Conservation (phyloP, 1,140 invertebrate genomes). For the Trachymyrmex septentrionalis region DNA sequence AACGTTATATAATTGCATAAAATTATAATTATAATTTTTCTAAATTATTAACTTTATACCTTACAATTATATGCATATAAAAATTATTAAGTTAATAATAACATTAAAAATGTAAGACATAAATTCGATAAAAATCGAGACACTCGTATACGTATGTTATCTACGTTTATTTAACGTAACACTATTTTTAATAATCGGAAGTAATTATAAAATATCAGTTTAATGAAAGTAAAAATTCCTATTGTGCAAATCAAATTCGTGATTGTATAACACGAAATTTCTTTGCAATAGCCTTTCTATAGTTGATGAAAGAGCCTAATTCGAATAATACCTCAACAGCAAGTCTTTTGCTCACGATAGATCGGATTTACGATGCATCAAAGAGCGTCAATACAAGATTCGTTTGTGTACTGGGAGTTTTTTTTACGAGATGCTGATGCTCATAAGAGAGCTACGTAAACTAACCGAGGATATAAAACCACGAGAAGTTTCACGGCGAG, state of each 20-base stretch:
- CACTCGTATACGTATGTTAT: background rate
- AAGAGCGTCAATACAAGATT: conserved; percentile 26
- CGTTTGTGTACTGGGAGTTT: conserved; percentile 20
- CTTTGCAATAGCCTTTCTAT: background rate
- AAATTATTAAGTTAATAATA: conserved; percentile 10
- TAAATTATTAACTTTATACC: background rate
- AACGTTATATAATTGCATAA: too few species aligned
- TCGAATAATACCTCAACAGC: background rate
- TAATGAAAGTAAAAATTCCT: background rate
- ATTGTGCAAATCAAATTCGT: background rate
- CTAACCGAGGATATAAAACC: conserved; percentile 4
- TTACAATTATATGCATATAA: background rate
- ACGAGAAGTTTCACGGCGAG: background rate
- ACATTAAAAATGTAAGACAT: background rate
- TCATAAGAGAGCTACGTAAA: conserved; percentile 24
- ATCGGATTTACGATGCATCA: conserved; percentile 20
- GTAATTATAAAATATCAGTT: background rate
- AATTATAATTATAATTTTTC: too few species aligned
- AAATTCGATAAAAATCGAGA: conserved; percentile 5
- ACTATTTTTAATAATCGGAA: background rate
- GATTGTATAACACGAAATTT: background rate
- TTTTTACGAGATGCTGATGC: conserved; percentile 46
- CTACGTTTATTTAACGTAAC: background rate
- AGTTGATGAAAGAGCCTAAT: background rate
- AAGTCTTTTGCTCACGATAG: background rate